Evolutionary conservation across 2,113 vertebrate genomes (phyloP), one percentile per base, ranked within the genome.

Genomic region (Condylura cristata): DNA sequence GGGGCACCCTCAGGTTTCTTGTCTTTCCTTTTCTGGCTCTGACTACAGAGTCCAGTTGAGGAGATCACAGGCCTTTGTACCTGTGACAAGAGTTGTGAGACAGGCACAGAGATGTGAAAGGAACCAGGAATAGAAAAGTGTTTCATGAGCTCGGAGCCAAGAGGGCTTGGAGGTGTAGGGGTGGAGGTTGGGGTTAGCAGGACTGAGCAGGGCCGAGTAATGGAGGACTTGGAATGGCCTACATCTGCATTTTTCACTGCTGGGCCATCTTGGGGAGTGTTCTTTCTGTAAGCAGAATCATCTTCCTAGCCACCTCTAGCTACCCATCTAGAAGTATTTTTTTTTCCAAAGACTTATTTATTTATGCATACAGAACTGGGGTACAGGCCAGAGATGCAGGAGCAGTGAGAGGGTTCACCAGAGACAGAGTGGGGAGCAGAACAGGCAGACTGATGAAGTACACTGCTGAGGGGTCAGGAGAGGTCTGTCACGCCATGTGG

Each of bases 71-170:
- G 63, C 30, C 86, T 51, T 8, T 61, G 75, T 48, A 32, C 82
- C 87, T 10, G 13, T 74, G 72, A 90, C 48, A 30, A 34, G 88
- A 76, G 81, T 66, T 87, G 88, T 58, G 84, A 90, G 87, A 82
- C 48, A 26, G 89, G 78, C 28, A 1, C 56, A 46, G 53, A 46
- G 46, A 46, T 84, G 89, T 58, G 71, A 84, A 80, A 48, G 20
- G 68, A 41, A 39, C 41, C 20, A 18, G 61, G 94, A 92, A 88
- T 39, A 90, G 95, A 93, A 86, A 56, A 37, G 5, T 37, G 48
- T 61, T 39, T 84, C 32, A 0, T 41, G 66, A 75, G 32, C 32
- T 60, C 48, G 70, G 92, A 76, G 46, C 46, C 28, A 51, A 58
- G 85, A 26, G 30, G n/a, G 30, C 34, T 34, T 37, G 32, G 61